Evolutionary conservation across 1,140 invertebrate species (phyloP), one percentile per base, ranked within the genome.

Genomic region (Drosophila obscura): DNA sequence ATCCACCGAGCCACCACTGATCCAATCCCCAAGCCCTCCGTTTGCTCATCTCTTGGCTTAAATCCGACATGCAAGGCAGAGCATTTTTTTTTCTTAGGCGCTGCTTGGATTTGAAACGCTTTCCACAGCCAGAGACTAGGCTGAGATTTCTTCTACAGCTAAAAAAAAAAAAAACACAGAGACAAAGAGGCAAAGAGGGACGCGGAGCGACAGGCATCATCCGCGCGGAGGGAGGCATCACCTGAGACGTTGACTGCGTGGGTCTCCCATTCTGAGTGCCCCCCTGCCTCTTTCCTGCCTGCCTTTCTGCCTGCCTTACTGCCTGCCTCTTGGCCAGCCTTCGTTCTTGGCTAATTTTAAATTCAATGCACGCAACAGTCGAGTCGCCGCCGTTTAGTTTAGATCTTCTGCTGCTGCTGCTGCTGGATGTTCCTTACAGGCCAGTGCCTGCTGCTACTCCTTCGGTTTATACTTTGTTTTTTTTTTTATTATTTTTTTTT

Each of bases 301-400:
- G 9, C 31, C 41, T 1, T 63, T 16, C 48, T 44, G 5, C 16
- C 26, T n/a, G 22, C 22, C 22, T 22, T 26, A n/a, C 19, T 19
- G 19, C 16, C 8, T 8, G 16, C 13, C 22, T 56, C 31, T 5
- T 49, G 15, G 22, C 11, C 13, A 46, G 22, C 15, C 35, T 15
- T 26, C 50, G 16, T 13, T 28, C 68, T 55, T 52, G 67, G 73
- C 73, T 87, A 71, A 88, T 87, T 87, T 87, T 83, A 77, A 76
- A 87, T 87, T 87, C 82, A 88, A 79, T 87, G 83, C 82, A 87
- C 82, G 83, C 83, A 88, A 83, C 79, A 87, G 79, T 83, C 83
- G 26, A 28, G 61, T 74, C 65, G 80, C 44, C 60, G 63, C 35
- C 83, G 60, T 76, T 87, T 87, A 77, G 79, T 79, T 87, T 46